These are phyloP conservation scores for Promerops cafer DNA, from an alignment of 2,113 vertebrate genomes.

Conservation along the genomic window DNA sequence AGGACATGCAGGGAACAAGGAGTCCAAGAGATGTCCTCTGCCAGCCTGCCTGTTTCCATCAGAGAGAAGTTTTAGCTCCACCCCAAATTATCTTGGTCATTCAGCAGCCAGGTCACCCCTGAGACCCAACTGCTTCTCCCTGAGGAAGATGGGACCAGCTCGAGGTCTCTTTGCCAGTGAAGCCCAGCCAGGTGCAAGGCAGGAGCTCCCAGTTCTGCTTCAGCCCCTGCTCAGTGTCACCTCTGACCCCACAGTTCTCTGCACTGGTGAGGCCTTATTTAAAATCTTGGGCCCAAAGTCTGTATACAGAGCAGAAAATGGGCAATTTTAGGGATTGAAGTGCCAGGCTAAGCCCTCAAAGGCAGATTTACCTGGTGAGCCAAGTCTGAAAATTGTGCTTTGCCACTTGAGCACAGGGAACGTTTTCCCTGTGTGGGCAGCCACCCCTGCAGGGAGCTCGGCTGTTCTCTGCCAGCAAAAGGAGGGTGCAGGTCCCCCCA, in stretches of 20 bases:
- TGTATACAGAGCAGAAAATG: conserved; percentile 16
- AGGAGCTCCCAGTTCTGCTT: neutral
- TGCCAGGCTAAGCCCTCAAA: neutral
- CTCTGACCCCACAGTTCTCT: neutral
- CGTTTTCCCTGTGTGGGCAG: neutral
- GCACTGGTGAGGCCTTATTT: neutral
- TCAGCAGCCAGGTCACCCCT: neutral
- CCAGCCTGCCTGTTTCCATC: neutral
- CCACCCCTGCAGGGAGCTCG: accelerated
- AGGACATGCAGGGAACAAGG: neutral
- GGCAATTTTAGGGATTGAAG: neutral
- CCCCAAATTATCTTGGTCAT: neutral
- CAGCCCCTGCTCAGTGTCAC: neutral
- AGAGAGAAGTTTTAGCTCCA: neutral
- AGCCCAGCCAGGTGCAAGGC: neutral
- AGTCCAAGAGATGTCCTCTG: neutral
- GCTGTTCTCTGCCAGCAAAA: neutral
- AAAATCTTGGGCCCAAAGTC: neutral
- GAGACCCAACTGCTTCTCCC: neutral
- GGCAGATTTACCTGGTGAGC: neutral
- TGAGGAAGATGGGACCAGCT: neutral
- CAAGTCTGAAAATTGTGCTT: conserved; percentile 5
- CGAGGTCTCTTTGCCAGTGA: neutral
- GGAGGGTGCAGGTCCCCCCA: neutral
- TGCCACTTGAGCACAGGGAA: neutral